phyloP scores from a whole-genome alignment of 2,888 invertebrate genomes.

The Lasius fuliginosus region DNA sequence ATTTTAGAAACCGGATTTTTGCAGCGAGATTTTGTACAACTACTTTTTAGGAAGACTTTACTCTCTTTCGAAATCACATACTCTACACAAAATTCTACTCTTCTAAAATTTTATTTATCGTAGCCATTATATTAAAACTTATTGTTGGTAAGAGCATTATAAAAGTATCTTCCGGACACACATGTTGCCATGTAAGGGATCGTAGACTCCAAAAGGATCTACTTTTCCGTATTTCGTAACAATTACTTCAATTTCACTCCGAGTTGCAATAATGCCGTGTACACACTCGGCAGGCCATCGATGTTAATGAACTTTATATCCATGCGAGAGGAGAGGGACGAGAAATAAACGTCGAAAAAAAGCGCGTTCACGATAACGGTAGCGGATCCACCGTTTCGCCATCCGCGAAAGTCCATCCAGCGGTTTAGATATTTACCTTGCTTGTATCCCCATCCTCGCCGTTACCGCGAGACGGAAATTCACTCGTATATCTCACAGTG shows the following conservation, averaged over 20 bases:
- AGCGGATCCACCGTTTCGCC: slow-evolving; percentile 63
- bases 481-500: not conserved
- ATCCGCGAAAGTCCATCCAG: not conserved
- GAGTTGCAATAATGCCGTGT: not conserved
- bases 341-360: slow-evolving; percentile 62
- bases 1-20: not conserved
- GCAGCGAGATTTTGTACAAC: not conserved
- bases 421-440: slow-evolving; percentile 45
- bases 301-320: slow-evolving; percentile 64
- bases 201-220: not conserved
- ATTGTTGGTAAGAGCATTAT: not conserved
- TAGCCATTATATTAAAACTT: not conserved
- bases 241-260: not conserved
- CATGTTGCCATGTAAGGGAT: not conserved
- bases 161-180: not conserved
- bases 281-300: not conserved
- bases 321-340: slow-evolving; percentile 3
- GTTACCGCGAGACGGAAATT: not conserved
- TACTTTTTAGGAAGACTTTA: not conserved
- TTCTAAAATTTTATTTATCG: not conserved
- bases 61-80: not conserved
- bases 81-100: not conserved
- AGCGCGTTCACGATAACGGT: slow-evolving; percentile 42
- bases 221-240: not conserved
- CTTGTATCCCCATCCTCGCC: not conserved